Conservation (phyloP, 1,140 invertebrate species). For the Brachionus calyciflorus region DNA sequence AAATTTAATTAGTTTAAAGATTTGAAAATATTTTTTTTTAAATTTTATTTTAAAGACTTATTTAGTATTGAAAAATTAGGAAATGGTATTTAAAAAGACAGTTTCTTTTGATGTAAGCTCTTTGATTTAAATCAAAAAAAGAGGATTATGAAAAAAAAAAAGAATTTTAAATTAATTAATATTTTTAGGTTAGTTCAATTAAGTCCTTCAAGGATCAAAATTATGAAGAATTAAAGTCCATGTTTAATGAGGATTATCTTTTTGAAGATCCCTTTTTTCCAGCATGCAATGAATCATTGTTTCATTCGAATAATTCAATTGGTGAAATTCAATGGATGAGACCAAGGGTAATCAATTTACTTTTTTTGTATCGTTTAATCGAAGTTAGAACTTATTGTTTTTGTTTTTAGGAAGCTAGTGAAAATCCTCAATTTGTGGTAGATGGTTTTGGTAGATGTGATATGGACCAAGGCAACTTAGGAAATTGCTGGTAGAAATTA, state of each 20-base stretch:
- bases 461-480: constrained; percentile 68
- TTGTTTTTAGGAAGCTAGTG: constrained; percentile 50
- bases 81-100: too few species aligned
- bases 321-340: constrained; percentile 10
- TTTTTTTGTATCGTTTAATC: too few species aligned
- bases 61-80: too few species aligned
- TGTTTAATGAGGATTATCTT: constrained; percentile 61
- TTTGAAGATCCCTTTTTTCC: constrained; percentile 72
- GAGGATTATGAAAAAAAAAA: too few species aligned
- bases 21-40: too few species aligned
- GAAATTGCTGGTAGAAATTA: constrained; percentile 66
- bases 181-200: not conserved
- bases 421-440: constrained; percentile 54
- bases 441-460: constrained; percentile 62
- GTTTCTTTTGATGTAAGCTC: too few species aligned
- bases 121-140: too few species aligned
- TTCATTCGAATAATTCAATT: constrained; percentile 48
- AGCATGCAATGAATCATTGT: constrained; percentile 64
- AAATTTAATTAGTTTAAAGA: too few species aligned
- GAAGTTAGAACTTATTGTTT: not conserved
- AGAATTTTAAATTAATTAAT: too few species aligned
- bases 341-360: constrained; percentile 45
- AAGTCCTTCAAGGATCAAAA: constrained; percentile 44
- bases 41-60: too few species aligned
- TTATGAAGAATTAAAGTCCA: constrained; percentile 50